Evolutionary conservation across 1,140 invertebrate species (phyloP), one percentile per base, ranked within the genome.

Genomic region (Heterodera schachtii): DNA sequence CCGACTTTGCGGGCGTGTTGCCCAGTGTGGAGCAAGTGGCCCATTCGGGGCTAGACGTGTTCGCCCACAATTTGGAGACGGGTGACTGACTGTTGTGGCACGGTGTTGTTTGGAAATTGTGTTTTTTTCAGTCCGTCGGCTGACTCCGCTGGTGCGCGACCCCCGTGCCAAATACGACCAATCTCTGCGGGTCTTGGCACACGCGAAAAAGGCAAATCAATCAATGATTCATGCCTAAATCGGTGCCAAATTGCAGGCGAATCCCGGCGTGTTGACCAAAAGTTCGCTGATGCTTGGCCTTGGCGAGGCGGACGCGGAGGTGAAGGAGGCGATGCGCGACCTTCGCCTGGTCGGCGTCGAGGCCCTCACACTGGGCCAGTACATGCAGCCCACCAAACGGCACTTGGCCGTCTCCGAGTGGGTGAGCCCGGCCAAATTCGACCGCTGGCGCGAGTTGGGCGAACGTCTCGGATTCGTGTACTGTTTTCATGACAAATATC

Each of bases 281-380:
- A 96, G 96, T 2, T 99, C 97, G 0, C 94, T 99, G 81, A 99
- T 99, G 98, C 91, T 99, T 19, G 98, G 97, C 7, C 91, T 99
- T 2, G 97, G 97, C 0, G 98, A 99, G 92, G 95, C 93, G 1
- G 96, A 98, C 89, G 93, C 94, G 77, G 93, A 98, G 92, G 92
- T 98, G 9, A 92, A 94, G 87, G 93, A 95, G 91, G 95, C 96
- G 9, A 93, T 98, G 92, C 92, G 92, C 91, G 93, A 88, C 80
- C 70, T 88, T 3, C 80, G 88, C 81, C 89, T 91, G 21, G 93
- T 91, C 52, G 94, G 93, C 46, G 97, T 99, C 0, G 96, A 98
- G 89, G 98, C 96, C 90, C 86, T 99, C 0, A 99, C 98, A 1
- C 91, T 99, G 8, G 98, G 98, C 0, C 98, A 99, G 90, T 99